Evolutionary conservation across 2,797 vertebrate species (phyloP), one percentile per base, ranked within the genome.

Genomic region (Prunella strophiata): DNA sequence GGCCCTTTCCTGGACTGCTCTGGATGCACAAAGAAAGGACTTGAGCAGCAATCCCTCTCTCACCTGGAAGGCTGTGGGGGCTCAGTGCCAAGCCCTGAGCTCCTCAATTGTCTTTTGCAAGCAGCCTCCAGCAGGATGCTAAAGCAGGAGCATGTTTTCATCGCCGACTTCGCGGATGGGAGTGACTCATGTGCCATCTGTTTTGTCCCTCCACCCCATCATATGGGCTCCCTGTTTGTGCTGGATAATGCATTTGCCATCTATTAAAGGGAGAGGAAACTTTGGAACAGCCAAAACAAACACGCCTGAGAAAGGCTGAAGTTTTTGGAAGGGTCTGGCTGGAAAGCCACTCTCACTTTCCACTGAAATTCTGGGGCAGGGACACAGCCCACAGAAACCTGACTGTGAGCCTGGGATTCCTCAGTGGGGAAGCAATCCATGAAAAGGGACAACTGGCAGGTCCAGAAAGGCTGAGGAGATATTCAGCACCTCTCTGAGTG

Each of bases 161-260:
- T 88, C 55, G 85, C 90, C 20, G 83, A 85, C 91, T 94, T 76
- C 3, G 85, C 83, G 92, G 97, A 80, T 16, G 34, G 86, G 96
- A 97, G 70, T 97, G 96, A 96, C 93, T 97, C 92, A 88, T 90
- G 83, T 95, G 87, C 82, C 70, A 70, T 97, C 96, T 97, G 82
- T 91, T 92, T 96, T 73, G 80, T 96, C 95, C 94, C 90, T 94
- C 94, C 55, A 51, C 79, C 43, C 29, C 17, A 94, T 93, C 94
- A 80, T 84, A 75, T 85, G 88, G 25, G 16, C 81, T 89, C 96
- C 84, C 92, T 89, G 84, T 95, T 96, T 94, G 88, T 23, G 55
- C 83, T 96, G 86, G 82, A 80, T 93, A 89, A 95, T 54, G 62
- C 93, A 94, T 96, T 92, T 96, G 91, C 94, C 57, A 66, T 91